These are phyloP conservation scores for Camptogramma bilineatum DNA, from an alignment of 2,888 invertebrate species.

Conservation along the genomic window DNA sequence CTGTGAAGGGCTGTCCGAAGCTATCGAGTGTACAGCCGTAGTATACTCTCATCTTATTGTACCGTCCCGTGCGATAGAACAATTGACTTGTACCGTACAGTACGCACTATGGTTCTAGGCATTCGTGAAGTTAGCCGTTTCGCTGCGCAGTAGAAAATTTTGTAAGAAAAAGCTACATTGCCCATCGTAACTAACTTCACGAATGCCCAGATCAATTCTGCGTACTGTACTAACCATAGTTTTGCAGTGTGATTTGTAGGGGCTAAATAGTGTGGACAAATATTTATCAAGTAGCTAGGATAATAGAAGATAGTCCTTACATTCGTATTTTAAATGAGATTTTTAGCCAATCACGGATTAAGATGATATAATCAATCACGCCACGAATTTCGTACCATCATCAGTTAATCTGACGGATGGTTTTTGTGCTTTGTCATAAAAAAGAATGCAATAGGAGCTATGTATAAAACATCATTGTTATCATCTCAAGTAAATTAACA, in stretches of 20 bases:
- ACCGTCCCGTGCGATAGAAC: conserved; percentile 27
- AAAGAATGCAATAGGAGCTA: neutral
- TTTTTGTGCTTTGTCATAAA: neutral
- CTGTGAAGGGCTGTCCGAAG: conserved; percentile 46
- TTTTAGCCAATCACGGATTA: neutral
- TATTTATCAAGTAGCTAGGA: neutral
- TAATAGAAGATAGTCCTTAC: neutral
- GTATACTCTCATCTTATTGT: conserved; percentile 11
- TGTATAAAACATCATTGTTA: too few relatives aligned
- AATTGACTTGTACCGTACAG: conserved; percentile 30
- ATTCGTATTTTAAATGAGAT: neutral
- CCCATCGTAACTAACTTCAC: too few relatives aligned
- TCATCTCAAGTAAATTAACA: neutral
- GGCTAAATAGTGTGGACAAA: neutral
- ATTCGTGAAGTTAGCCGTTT: too few relatives aligned
- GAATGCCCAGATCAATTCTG: too few relatives aligned
- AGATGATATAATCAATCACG: neutral
- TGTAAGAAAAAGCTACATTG: too few relatives aligned
- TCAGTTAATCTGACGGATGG: neutral
- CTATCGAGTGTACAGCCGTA: conserved; percentile 12
- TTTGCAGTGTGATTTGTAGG: conserved; percentile 20
- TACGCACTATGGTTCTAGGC: too few relatives aligned
- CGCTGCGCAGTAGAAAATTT: too few relatives aligned
- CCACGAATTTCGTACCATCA: neutral
- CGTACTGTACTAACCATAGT: conserved; percentile 25